A percentile compares a stretch with the other conserved stretches of the same genome.
Evolutionary conservation across 2,888 invertebrate species (phyloP).

Genomic region (Didymodactylos carnosus): DNA sequence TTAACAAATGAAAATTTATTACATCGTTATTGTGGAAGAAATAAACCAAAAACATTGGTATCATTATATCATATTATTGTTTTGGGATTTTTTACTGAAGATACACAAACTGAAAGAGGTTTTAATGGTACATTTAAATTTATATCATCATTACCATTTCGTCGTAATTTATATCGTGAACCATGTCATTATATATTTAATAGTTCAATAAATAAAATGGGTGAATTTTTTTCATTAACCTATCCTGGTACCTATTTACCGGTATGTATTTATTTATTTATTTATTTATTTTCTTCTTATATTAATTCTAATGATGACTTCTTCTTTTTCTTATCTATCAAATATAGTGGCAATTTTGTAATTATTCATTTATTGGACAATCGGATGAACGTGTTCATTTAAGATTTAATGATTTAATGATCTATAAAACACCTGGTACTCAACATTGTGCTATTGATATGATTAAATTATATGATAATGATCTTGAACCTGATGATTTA

Average conservation of each 20-base stretch:
- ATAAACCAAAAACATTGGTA: background rate
- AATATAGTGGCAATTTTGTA: background rate
- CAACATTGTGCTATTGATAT: background rate
- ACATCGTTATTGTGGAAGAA: background rate
- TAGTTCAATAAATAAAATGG: background rate
- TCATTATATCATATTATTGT: background rate
- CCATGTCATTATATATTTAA: background rate
- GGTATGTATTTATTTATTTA: no score
- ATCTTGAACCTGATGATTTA: background rate
- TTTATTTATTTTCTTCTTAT: no score
- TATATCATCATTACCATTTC: background rate
- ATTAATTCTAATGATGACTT: background rate
- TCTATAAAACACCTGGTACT: background rate
- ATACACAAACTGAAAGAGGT: background rate
- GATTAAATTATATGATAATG: background rate
- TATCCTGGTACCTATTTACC: background rate
- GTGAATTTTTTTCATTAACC: background rate
- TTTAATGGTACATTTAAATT: background rate
- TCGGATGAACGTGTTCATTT: background rate
- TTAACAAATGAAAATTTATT: background rate
- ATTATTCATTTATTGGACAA: background rate
- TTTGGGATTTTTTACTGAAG: background rate
- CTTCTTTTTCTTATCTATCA: background rate
- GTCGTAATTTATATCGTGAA: background rate
- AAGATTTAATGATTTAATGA: background rate